These are phyloP conservation scores for Xylota sylvarum DNA, from an alignment of 2,888 invertebrate genomes.

Conservation along the genomic window DNA sequence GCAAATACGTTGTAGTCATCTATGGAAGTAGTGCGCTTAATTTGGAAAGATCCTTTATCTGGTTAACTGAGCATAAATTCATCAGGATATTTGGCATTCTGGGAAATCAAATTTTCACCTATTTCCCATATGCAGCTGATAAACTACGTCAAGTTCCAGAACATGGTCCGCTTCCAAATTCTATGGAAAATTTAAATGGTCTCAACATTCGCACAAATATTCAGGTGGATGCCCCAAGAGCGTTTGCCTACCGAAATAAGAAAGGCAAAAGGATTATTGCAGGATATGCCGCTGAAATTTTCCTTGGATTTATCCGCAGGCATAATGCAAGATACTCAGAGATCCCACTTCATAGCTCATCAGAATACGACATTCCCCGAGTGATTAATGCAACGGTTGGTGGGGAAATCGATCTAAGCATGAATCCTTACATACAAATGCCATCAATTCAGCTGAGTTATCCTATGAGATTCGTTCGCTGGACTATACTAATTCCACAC, in stretches of 20 bases:
- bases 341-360: conserved; percentile 2
- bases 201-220: conserved; percentile 29
- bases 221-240: conserved; percentile 34
- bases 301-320: conserved; percentile 18
- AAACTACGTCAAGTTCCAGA: background rate
- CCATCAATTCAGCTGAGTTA: background rate
- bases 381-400: conserved; percentile 17
- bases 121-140: background rate
- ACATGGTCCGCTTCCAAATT: conserved; percentile 14
- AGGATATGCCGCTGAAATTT: conserved; percentile 8
- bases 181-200: conserved; percentile 1
- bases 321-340: conserved; percentile 39
- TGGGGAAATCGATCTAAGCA: conserved; percentile 2
- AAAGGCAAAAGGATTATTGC: conserved; percentile 1
- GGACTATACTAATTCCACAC: conserved; percentile 21
- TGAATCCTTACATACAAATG: background rate
- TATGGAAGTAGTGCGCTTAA: background rate
- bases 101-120: background rate
- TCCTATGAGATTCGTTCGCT: background rate
- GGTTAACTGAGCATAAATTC: conserved; percentile 6
- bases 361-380: background rate
- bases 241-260: conserved; percentile 6
- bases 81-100: conserved; percentile 35
- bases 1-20: background rate
- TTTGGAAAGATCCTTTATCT: background rate